Base-by-base conservation (phyloP, 2,888 invertebrate genomes). In the Ormia ochracea region DNA sequence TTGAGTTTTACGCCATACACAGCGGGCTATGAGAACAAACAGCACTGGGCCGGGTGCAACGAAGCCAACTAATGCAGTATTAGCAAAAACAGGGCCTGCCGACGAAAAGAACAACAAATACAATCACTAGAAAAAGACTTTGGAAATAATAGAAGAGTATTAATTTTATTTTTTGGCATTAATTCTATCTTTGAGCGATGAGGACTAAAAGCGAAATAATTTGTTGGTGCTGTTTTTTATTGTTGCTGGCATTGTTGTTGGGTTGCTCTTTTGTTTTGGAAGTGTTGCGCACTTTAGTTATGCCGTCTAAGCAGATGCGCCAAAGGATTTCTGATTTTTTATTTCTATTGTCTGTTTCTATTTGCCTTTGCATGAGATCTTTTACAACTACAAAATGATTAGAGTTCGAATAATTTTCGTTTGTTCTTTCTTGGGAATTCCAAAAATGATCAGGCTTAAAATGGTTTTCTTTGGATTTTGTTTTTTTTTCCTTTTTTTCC, bases 1-100 rank as follows among this genome's bases (percentile, higher is more conserved):
- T 80, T 80, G 80, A 80, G 80, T 63, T 80, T 76, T 68, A 80
- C 76, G 68, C 76, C 80, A 63, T 36, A 43, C 72, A 21, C 80
- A 73, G 76, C 75, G 26, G 66, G 75, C 43, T 36, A 14, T 43
- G 50, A 74, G 31, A 31, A 52, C 28, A 41, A 59, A 38, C 33
- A 65, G 36, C 50, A 56, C 7, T 31, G n/a, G 19, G 23, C 63
- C 36, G 7, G 43, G 9, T 33, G 21, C 33, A 26, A 31, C 9
- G n/a, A 33, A 26, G n/a, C 12, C 45, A 38, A 1, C 38, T 17
- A 12, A 14, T 21, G 6, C 21, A 38, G 14, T 12, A 14, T 3
- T n/a, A 21, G 38, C 17, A 48, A 33, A 14, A 48, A 23, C 19
- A 41, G 1, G 14, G 10, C 4, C 9, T 19, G 19, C 10, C n/a